Percentiles rank a stretch among this genome's conserved stretches.
Conservation (phyloP, 2,888 invertebrate species). For the Conus canariensis region DNA sequence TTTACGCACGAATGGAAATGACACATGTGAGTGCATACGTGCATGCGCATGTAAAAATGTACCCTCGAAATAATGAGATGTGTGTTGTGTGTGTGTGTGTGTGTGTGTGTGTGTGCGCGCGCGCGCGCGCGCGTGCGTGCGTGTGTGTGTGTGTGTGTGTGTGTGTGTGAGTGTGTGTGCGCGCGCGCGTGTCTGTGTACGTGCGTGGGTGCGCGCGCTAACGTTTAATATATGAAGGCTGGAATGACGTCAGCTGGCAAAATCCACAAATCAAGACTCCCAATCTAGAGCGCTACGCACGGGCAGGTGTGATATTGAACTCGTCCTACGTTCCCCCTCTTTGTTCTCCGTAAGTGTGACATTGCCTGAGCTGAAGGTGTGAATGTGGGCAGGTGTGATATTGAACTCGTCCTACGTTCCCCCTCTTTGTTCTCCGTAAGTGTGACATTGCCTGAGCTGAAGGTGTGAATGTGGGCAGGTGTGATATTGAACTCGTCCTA, state of each 20-base stretch:
- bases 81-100: background rate
- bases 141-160: background rate
- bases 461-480: constrained; percentile 15
- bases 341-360: constrained; percentile 33
- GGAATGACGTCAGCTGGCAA: constrained; percentile 43
- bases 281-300: constrained; percentile 25
- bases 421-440: constrained; percentile 37
- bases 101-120: background rate
- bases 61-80: too few relatives aligned
- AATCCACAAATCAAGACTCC: constrained; percentile 37
- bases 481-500: constrained; percentile 39
- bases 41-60: too few relatives aligned
- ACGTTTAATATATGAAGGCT: background rate
- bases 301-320: constrained; percentile 37
- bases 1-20: too few relatives aligned
- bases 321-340: constrained; percentile 33
- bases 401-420: constrained; percentile 35
- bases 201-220: background rate
- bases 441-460: background rate
- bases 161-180: background rate
- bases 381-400: background rate
- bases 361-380: background rate
- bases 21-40: too few relatives aligned
- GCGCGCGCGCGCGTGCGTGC: background rate
- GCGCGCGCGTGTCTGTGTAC: background rate